Conservation (phyloP, 2,113 vertebrate species). For the Cavia aperea region DNA sequence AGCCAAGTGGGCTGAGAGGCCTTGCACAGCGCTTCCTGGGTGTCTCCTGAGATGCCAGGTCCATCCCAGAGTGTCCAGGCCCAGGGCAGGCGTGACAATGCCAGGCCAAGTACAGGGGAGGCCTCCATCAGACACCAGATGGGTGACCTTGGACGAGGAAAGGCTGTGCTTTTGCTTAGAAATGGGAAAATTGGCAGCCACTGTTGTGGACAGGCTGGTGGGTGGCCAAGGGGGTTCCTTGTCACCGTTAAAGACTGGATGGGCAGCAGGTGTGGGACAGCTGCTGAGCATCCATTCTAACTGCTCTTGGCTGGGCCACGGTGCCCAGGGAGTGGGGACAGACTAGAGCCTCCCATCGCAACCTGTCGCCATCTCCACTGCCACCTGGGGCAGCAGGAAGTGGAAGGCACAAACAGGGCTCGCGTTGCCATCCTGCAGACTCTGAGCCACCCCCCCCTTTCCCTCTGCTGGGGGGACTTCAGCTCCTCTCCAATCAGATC, state of each 20-base stretch:
- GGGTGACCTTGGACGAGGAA: background rate
- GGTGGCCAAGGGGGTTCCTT: background rate
- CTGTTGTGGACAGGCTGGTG: background rate
- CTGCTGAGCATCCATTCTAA: accelerated
- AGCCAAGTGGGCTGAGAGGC: background rate
- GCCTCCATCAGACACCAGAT: background rate
- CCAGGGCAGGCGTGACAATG: accelerated
- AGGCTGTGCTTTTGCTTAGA: background rate
- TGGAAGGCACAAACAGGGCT: background rate
- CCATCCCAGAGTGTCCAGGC: too few species aligned
- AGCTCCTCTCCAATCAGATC: background rate
- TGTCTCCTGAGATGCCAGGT: background rate
- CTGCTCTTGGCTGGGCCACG: background rate
- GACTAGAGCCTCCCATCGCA: background rate
- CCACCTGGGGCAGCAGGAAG: background rate
- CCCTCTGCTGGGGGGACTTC: background rate
- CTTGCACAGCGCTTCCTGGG: background rate
- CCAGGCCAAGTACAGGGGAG: background rate
- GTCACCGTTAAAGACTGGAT: background rate
- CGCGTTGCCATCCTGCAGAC: background rate
- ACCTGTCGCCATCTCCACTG: background rate
- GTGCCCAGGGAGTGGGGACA: accelerated
- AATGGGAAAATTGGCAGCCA: too few species aligned
- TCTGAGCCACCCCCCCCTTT: background rate
- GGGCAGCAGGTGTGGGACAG: background rate